Evolutionary conservation across 2,797 vertebrate species (phyloP).

Genomic region (Hybognathus amarus): DNA sequence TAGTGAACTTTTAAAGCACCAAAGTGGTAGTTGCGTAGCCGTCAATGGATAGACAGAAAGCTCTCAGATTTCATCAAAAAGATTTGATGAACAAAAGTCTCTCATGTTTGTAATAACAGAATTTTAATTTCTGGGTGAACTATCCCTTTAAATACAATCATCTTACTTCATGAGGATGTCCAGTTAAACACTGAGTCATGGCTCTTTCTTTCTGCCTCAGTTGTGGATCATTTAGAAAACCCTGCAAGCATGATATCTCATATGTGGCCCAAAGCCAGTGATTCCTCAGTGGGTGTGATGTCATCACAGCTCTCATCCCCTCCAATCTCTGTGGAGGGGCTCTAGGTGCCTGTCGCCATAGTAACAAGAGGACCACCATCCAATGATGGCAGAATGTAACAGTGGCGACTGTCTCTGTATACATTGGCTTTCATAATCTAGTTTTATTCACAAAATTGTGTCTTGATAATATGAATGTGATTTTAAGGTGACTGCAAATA

Average conservation of each 20-base stretch:
- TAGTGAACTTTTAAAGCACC: no score
- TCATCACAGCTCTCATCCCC: slow-evolving; percentile 67
- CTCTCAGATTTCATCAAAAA: no score
- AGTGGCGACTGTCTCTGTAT: slow-evolving; percentile 18
- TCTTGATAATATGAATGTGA: neutral
- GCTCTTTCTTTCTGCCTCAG: slow-evolving; percentile 13
- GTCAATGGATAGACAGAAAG: no score
- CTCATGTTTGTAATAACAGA: no score
- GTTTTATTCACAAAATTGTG: slow-evolving; percentile 21
- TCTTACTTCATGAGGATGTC: neutral
- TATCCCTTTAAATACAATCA: neutral
- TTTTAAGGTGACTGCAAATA: neutral
- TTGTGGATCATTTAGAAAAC: slow-evolving; percentile 47
- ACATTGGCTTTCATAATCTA: slow-evolving; percentile 4
- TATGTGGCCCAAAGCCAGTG: slow-evolving; percentile 47
- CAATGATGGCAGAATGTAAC: slow-evolving; percentile 50
- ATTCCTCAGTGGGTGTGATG: slow-evolving; percentile 64
- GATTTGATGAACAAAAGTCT: no score
- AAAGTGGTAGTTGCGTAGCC: no score
- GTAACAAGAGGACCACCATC: slow-evolving; percentile 70
- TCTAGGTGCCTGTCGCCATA: slow-evolving; percentile 69
- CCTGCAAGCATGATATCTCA: slow-evolving; percentile 51
- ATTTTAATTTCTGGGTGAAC: no score
- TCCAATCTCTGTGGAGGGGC: slow-evolving; percentile 63
- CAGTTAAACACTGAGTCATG: slow-evolving; percentile 49